These are phyloP conservation scores for Corvus hawaiiensis DNA, from an alignment of 2,113 vertebrate species.

Conservation along the genomic window DNA sequence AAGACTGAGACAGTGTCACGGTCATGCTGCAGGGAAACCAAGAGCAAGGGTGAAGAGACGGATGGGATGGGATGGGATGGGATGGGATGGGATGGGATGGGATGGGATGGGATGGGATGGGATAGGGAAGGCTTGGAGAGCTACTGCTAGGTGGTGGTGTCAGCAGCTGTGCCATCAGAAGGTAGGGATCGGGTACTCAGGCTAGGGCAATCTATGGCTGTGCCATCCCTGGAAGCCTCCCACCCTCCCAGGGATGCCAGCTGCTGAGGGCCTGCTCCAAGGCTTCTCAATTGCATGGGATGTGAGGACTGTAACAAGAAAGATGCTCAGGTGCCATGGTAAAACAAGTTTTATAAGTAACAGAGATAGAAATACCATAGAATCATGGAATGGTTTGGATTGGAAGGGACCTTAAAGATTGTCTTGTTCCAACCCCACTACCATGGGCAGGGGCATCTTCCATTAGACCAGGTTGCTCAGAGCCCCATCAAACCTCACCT, in stretches of 20 bases:
- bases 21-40: background rate
- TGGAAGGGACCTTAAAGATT: background rate
- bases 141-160: background rate
- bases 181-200: too few relatives aligned
- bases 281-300: background rate
- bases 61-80: background rate
- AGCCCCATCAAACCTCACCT: background rate
- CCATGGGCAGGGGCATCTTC: background rate
- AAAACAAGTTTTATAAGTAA: background rate
- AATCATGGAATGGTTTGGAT: background rate
- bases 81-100: background rate
- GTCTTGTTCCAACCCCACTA: rapidly evolving
- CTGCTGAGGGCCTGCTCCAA: background rate
- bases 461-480: background rate
- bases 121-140: background rate
- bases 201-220: background rate
- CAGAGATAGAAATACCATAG: background rate
- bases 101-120: background rate
- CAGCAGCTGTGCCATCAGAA: background rate
- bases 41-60: background rate
- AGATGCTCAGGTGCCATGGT: background rate
- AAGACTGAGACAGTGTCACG: background rate
- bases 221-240: background rate
- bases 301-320: background rate
- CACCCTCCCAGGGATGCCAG: background rate